Evolutionary conservation across 2,113 vertebrate genomes (phyloP).

Genomic region (Dinomys branickii): DNA sequence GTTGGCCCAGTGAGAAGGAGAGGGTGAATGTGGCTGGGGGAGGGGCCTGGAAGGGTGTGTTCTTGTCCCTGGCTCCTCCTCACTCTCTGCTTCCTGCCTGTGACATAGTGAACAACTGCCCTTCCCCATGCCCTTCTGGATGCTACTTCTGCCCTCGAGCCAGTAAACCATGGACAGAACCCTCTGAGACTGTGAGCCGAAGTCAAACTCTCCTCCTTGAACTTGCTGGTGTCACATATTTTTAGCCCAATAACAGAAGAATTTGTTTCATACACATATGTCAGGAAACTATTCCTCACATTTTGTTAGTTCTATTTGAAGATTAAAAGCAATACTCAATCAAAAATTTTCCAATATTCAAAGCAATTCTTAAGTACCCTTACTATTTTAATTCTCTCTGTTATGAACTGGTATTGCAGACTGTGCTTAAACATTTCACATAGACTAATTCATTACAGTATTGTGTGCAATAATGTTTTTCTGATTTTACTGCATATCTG

Average conservation of each 20-base stretch:
- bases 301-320: conserved; percentile 31
- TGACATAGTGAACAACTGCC: not conserved
- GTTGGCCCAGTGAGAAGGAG: not conserved
- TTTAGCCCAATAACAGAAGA: not conserved
- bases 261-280: not conserved
- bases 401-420: not conserved
- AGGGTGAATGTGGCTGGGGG: not conserved
- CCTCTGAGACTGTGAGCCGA: not conserved
- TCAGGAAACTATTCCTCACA: not conserved
- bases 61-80: not conserved
- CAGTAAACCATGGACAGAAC: not conserved
- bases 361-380: not conserved
- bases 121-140: not conserved
- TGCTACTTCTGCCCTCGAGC: not conserved
- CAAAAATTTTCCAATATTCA: not conserved
- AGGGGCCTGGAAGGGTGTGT: not conserved
- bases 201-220: not conserved
- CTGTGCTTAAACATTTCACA: not conserved
- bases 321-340: not conserved
- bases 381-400: not conserved
- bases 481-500: not conserved
- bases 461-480: not conserved
- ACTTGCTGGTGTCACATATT: not conserved
- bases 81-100: not conserved
- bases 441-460: not conserved